phyloP scores from a whole-genome alignment of 2,888 invertebrate genomes.

The Cryptocephalus primarius region DNA sequence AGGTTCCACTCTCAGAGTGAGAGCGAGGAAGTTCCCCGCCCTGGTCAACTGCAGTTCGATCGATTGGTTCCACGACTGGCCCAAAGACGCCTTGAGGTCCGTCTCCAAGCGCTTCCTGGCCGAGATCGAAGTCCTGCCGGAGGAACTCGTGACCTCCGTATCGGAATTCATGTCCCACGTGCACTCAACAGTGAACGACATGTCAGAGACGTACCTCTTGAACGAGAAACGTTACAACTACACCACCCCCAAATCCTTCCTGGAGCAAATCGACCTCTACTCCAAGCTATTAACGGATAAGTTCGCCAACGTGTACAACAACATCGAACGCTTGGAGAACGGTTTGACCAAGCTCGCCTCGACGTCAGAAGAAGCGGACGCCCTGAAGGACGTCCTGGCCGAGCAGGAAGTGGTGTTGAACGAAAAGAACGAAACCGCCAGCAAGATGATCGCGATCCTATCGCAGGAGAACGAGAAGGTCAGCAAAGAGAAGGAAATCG shows the following conservation, averaged over 20 bases:
- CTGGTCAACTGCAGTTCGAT: slow-evolving; percentile 87
- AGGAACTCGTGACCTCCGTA: slow-evolving; percentile 49
- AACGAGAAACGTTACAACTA: slow-evolving; percentile 90
- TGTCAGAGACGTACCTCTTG: slow-evolving; percentile 66
- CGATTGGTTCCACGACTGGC: slow-evolving; percentile 98
- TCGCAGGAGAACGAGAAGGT: slow-evolving; percentile 87
- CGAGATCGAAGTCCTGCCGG: slow-evolving; percentile 64
- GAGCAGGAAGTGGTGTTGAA: slow-evolving; percentile 56
- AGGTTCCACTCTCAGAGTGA: slow-evolving; percentile 73
- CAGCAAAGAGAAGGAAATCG: slow-evolving; percentile 71
- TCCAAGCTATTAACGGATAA: slow-evolving; percentile 59
- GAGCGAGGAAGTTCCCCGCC: slow-evolving; percentile 89
- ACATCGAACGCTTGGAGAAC: slow-evolving; percentile 71
- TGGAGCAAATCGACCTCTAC: slow-evolving; percentile 83
- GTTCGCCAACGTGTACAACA: slow-evolving; percentile 56
- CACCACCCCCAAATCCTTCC: slow-evolving; percentile 91
- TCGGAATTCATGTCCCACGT: slow-evolving; percentile 84
- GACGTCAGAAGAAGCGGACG: slow-evolving; percentile 76
- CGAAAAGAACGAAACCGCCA: slow-evolving; percentile 82
- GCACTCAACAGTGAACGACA: slow-evolving; percentile 77
- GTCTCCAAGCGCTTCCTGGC: slow-evolving; percentile 76
- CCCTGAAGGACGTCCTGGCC: slow-evolving; percentile 64
- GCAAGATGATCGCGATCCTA: slow-evolving; percentile 76
- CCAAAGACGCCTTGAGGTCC: slow-evolving; percentile 78
- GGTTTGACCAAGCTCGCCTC: slow-evolving; percentile 80